A percentile compares a stretch with the other conserved stretches of the same genome.
Conservation (phyloP, 2,113 vertebrate species). For the Macrotus californicus region DNA sequence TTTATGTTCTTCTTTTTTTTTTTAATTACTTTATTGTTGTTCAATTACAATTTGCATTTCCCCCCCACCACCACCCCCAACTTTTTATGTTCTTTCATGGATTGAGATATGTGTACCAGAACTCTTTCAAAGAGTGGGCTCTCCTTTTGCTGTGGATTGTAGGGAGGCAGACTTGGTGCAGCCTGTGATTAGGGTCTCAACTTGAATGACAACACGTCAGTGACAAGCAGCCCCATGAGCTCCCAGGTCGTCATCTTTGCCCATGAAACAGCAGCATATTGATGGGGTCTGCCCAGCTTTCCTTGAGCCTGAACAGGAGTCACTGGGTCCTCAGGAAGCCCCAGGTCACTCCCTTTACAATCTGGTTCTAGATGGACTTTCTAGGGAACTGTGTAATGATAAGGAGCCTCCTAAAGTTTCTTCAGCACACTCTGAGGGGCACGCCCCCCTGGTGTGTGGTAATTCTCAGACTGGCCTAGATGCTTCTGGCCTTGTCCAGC, state of each 20-base stretch:
- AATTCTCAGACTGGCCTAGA: not conserved
- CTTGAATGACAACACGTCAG: not conserved
- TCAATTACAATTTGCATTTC: no score
- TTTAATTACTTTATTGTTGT: no score
- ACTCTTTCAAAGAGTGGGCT: not conserved
- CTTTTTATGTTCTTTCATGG: constrained; percentile 6
- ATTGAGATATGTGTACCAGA: not conserved
- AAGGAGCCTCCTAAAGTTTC: not conserved
- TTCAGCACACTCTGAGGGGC: not conserved
- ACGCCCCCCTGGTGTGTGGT: not conserved
- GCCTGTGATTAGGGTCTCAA: not conserved
- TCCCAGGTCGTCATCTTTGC: not conserved
- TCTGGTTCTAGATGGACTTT: not conserved
- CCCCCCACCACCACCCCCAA: no score
- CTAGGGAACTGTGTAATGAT: not conserved
- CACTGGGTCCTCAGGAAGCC: not conserved
- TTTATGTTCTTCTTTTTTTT: constrained; percentile 46
- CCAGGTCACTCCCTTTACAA: not conserved
- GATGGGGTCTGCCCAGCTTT: not conserved
- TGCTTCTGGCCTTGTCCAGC: not conserved
- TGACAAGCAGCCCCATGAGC: not conserved
- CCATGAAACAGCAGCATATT: not conserved
- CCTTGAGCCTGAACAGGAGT: not conserved
- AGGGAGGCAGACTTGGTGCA: not conserved
- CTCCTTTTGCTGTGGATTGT: not conserved